Evolutionary conservation across 2,888 invertebrate genomes (phyloP).

Genomic region (Perdita meconis): DNA sequence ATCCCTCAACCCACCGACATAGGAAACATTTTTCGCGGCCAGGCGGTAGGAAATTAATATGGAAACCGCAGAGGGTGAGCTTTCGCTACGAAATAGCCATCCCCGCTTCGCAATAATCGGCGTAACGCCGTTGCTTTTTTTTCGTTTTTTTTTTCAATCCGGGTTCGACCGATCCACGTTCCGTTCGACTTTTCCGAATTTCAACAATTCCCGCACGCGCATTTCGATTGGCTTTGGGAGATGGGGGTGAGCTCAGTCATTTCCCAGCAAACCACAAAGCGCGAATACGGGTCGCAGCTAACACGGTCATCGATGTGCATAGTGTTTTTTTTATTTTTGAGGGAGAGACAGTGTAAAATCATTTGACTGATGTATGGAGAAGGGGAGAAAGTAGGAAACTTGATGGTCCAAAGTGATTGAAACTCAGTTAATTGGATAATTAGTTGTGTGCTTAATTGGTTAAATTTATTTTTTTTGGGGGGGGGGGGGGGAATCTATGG

Average conservation of each 20-base stretch:
- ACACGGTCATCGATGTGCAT: conserved; percentile 28
- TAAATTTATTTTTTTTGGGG: too few relatives aligned
- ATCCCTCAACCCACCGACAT: too few relatives aligned
- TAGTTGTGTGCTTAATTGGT: too few relatives aligned
- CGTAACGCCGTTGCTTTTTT: conserved; percentile 11
- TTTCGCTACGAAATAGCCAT: conserved; percentile 15
- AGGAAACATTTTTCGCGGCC: conserved; percentile 2
- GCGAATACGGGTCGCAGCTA: conserved; percentile 16
- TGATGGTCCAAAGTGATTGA: neutral
- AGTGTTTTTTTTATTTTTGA: conserved; percentile 7
- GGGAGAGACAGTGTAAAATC: neutral
- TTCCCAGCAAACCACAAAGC: conserved; percentile 13
- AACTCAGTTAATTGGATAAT: too few relatives aligned
- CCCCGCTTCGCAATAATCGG: conserved; percentile 39
- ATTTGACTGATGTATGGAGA: neutral
- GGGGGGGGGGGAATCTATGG: too few relatives aligned
- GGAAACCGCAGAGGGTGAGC: conserved; percentile 21
- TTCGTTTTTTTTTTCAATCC: neutral
- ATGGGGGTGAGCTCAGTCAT: conserved; percentile 11
- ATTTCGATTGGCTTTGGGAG: conserved; percentile 34
- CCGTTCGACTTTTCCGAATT: conserved; percentile 39
- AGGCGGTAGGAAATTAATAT: conserved; percentile 43
- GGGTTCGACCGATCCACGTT: conserved; percentile 40
- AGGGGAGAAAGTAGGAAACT: neutral
- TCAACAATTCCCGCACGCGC: conserved; percentile 6